Evolutionary conservation across 1,140 invertebrate species (phyloP), one percentile per base, ranked within the genome.

Genomic region (Thaumetopoea pityocampa): DNA sequence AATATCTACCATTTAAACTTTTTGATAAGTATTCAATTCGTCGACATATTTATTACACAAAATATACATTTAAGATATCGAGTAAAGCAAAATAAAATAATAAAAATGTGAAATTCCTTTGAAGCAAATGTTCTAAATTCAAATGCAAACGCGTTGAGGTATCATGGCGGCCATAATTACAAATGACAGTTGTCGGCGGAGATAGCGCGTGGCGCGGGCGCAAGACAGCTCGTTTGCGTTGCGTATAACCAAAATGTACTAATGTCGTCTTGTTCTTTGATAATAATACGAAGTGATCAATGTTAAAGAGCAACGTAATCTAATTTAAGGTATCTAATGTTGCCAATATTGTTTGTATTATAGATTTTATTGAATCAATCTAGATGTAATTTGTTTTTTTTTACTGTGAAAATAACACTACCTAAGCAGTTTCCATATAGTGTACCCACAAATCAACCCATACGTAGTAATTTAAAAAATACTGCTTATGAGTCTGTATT

Each of bases 131-230:
- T 72, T 70, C 65, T 72, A 68, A 50, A 74, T 74, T 65, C 59
- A 68, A 69, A 64, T 60, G 66, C 73, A 76, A 73, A 43, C 66
- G 73, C 69, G 67, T 64, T 30, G 64, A 76, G 70, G 62, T 78
- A 67, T 81, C 73, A 77, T 77, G 64, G 67, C 67, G 46, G 66
- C 70, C 65, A 70, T 81, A 81, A 81, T 81, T 78, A 69, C 56
- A 42, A 55, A 38, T 74, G 77, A 81, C 77, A 81, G 77, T 74
- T 70, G 67, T 60, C 56, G 58, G 60, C 54, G 55, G 42, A 38
- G 40, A 52, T 38, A 45, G 38, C 47, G 51, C 41, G 42, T 12
- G 30, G 46, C 46, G 50, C 36, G 37, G 35, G 35, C 51, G 36
- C 38, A 24, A 49, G 48, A 60, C 51, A 38, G 53, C 62, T 65